phyloP scores from a whole-genome alignment of 2,888 invertebrate species.

The Imbricaverruca yamaguchii region DNA sequence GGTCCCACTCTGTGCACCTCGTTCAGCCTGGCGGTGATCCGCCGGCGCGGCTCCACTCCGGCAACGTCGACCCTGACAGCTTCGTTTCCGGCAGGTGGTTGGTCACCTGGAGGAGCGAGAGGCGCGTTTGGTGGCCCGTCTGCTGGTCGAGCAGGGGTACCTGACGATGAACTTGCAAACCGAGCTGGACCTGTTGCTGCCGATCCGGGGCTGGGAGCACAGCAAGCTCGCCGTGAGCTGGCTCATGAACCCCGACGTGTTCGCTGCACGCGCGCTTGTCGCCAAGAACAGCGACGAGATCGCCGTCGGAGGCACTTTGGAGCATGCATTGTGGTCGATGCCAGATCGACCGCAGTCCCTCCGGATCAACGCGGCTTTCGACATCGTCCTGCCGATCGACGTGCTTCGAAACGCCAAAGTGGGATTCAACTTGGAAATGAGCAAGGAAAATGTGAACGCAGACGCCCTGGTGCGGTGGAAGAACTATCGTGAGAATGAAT shows the following conservation, averaged over 20 bases:
- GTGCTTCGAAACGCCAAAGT: background rate
- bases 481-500: background rate
- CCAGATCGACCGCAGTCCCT: too few species aligned
- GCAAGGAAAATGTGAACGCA: background rate
- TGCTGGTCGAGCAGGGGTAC: background rate
- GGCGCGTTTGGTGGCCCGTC: background rate
- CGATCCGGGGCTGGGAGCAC: background rate
- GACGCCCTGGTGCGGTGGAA: background rate
- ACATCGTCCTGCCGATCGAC: background rate
- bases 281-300: background rate
- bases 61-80: too few species aligned
- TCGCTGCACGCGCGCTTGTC: background rate
- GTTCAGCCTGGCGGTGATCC: too few species aligned
- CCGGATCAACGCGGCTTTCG: background rate
- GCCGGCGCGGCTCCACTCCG: too few species aligned
- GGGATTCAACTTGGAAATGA: background rate
- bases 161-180: background rate
- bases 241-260: background rate
- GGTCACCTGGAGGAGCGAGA: background rate
- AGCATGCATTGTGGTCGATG: too few species aligned
- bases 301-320: background rate
- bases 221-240: background rate
- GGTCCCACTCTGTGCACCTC: too few species aligned
- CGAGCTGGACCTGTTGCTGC: background rate
- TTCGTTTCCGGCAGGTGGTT: background rate